These are phyloP conservation scores for Lordiphosa stackelbergi DNA, from an alignment of 1,140 invertebrate species.

Conservation along the genomic window DNA sequence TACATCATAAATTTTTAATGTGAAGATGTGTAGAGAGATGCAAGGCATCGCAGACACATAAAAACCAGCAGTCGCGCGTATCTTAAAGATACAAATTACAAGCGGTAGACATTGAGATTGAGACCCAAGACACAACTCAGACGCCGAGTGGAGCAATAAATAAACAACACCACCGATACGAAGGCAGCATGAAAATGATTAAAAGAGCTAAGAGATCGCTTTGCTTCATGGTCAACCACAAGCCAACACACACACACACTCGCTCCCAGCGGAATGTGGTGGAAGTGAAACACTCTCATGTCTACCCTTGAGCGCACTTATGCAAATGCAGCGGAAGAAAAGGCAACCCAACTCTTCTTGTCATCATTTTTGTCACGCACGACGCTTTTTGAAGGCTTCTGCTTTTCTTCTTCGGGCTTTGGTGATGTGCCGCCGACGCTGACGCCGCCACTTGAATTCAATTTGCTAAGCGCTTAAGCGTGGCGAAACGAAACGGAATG, in stretches of 20 bases:
- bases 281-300: slow-evolving; percentile 21
- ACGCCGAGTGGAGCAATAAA: slow-evolving; percentile 50
- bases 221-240: slow-evolving; percentile 60
- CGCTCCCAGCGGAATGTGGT: slow-evolving; percentile 14
- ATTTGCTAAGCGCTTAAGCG: slow-evolving; percentile 52
- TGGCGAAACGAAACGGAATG: slow-evolving; percentile 44
- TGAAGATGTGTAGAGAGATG: slow-evolving; percentile 53
- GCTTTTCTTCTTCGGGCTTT: slow-evolving; percentile 21
- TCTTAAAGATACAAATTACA: slow-evolving; percentile 75
- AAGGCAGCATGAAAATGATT: slow-evolving; percentile 70
- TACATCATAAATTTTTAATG: slow-evolving; percentile 73
- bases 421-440: slow-evolving; percentile 5
- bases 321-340: slow-evolving; percentile 18
- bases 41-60: slow-evolving; percentile 24
- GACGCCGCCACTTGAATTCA: slow-evolving; percentile 41
- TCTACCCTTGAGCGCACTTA: slow-evolving; percentile 15
- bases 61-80: slow-evolving; percentile 52
- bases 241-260: slow-evolving; percentile 11
- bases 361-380: slow-evolving; percentile 75
- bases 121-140: slow-evolving; percentile 48
- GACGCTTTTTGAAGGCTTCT: slow-evolving; percentile 54
- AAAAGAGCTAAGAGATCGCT: slow-evolving; percentile 66
- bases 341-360: slow-evolving; percentile 22
- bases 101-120: slow-evolving; percentile 70
- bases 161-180: slow-evolving; percentile 51